These are phyloP conservation scores for Orchesellides sinensis DNA, from an alignment of 2,888 invertebrate genomes.

Conservation along the genomic window DNA sequence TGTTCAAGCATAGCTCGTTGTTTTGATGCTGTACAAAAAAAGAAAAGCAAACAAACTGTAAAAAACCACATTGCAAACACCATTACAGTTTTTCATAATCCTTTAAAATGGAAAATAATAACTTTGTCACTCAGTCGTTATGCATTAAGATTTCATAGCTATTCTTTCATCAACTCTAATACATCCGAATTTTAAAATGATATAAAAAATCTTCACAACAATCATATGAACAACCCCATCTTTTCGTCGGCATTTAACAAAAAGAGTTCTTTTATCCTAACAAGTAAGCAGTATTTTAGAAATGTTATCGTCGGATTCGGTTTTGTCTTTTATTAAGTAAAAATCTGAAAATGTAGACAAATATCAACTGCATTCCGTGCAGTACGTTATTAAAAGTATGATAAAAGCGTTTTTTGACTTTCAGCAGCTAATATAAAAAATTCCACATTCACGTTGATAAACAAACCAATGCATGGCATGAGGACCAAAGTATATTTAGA, in stretches of 20 bases:
- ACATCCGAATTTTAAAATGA: neutral
- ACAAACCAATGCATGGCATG: conserved; percentile 3
- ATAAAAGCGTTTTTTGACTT: neutral
- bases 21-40: conserved; percentile 82
- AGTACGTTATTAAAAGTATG: neutral
- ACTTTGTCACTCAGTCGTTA: conserved; percentile 13
- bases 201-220: conserved; percentile 7
- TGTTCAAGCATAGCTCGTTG: conserved; percentile 91
- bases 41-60: conserved; percentile 61
- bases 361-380: too few relatives aligned
- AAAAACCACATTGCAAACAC: conserved; percentile 51
- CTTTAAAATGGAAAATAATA: conserved; percentile 32
- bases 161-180: neutral
- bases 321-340: neutral
- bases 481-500: too few relatives aligned
- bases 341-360: too few relatives aligned
- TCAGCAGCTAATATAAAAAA: neutral
- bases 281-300: neutral
- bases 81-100: conserved; percentile 44
- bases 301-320: neutral
- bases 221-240: neutral
- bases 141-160: neutral
- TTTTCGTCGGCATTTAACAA: conserved; percentile 41
- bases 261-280: neutral
- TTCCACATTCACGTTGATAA: conserved; percentile 38